These are phyloP conservation scores for Betta splendens DNA, from an alignment of 2,797 vertebrate genomes.

Conservation along the genomic window DNA sequence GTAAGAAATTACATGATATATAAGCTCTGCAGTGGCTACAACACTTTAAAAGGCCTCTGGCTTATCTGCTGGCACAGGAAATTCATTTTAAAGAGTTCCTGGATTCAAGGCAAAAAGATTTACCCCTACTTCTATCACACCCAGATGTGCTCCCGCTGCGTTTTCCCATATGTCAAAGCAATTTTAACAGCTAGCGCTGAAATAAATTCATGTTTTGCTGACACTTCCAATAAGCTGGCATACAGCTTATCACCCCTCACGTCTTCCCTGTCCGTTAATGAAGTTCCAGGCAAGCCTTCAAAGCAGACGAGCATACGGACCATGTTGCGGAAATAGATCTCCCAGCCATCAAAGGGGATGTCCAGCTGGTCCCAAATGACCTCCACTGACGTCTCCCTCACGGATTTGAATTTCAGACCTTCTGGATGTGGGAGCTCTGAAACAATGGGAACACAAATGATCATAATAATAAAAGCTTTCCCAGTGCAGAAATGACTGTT, in stretches of 20 bases:
- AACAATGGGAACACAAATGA: slow-evolving; percentile 28
- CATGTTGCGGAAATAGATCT: slow-evolving; percentile 90
- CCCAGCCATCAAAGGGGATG: slow-evolving; percentile 91
- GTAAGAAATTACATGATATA: neutral
- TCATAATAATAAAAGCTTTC: neutral
- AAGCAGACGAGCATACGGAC: slow-evolving; percentile 75
- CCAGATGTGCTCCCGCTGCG: slow-evolving; percentile 31
- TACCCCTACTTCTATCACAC: slow-evolving; percentile 28
- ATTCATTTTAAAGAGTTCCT: slow-evolving; percentile 33
- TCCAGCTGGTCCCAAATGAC: slow-evolving; percentile 94
- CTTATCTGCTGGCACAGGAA: slow-evolving; percentile 42
- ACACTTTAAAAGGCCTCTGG: slow-evolving; percentile 12
- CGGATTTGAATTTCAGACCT: slow-evolving; percentile 91
- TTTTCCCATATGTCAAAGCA: slow-evolving; percentile 57
- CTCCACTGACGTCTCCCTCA: slow-evolving; percentile 91
- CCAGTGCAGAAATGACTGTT: neutral
- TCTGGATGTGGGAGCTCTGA: slow-evolving; percentile 91
- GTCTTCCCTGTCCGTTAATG: slow-evolving; percentile 23
- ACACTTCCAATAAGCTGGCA: slow-evolving; percentile 45
- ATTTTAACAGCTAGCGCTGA: slow-evolving; percentile 47
- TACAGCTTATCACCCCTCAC: slow-evolving; percentile 22
- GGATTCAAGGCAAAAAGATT: slow-evolving; percentile 30
- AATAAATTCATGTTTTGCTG: slow-evolving; percentile 54
- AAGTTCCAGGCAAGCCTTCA: slow-evolving; percentile 31
- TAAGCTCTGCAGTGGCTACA: slow-evolving; percentile 12